These are phyloP conservation scores for Erpetoichthys calabaricus DNA, from an alignment of 2,797 vertebrate species.

Conservation along the genomic window DNA sequence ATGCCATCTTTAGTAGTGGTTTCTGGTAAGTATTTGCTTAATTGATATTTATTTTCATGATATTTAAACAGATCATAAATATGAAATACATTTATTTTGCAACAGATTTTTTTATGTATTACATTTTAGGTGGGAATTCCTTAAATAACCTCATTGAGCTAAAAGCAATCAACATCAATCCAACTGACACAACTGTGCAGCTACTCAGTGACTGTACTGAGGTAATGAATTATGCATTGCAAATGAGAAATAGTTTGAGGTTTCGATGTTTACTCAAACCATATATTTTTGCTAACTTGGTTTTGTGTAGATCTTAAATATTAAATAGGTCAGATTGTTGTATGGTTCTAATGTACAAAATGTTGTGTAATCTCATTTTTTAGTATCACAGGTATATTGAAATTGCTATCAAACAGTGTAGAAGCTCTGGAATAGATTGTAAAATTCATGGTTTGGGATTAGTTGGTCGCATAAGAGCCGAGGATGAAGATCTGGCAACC, in stretches of 20 bases:
- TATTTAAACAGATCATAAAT: neutral
- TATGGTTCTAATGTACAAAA: neutral
- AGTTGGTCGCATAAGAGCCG: slow-evolving; percentile 78
- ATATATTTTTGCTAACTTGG: too few relatives aligned
- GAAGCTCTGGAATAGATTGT: slow-evolving; percentile 95
- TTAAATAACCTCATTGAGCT: slow-evolving; percentile 92
- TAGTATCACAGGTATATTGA: slow-evolving; percentile 93
- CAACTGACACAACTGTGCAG: slow-evolving; percentile 79
- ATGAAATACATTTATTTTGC: slow-evolving; percentile 4
- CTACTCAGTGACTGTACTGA: slow-evolving; percentile 84
- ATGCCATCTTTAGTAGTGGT: slow-evolving; percentile 96
- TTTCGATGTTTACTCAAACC: too few relatives aligned
- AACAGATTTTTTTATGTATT: neutral
- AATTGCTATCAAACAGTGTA: slow-evolving; percentile 90
- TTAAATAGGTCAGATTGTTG: neutral
- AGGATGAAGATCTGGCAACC: slow-evolving; percentile 89
- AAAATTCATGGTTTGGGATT: slow-evolving; percentile 88
- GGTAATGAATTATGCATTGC: slow-evolving; percentile 38
- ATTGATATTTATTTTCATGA: neutral
- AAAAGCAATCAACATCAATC: slow-evolving; percentile 92
- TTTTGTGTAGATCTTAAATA: neutral
- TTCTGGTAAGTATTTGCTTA: slow-evolving; percentile 54
- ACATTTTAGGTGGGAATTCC: slow-evolving; percentile 73
- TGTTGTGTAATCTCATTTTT: neutral
- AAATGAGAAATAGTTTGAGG: too few relatives aligned